phyloP scores from a whole-genome alignment of 2,888 invertebrate species.

The Frankliniella fusca region DNA sequence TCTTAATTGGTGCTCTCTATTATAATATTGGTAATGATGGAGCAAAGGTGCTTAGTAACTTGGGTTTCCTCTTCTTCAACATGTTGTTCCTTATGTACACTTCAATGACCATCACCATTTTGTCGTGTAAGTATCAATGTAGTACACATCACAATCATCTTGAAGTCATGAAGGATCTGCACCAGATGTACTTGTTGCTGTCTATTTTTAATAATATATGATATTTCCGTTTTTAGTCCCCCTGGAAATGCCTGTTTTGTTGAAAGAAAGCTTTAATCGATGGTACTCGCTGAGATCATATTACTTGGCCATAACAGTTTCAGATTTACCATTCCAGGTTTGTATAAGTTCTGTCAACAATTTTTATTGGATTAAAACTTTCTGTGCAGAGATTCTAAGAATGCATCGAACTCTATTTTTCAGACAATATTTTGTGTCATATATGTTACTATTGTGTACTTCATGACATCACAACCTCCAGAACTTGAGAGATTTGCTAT shows the following conservation, averaged over 20 bases:
- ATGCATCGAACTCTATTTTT: conserved; percentile 42
- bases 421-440: conserved; percentile 90
- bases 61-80: conserved; percentile 96
- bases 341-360: conserved; percentile 36
- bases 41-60: conserved; percentile 90
- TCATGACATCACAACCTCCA: conserved; percentile 88
- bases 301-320: conserved; percentile 91
- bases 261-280: conserved; percentile 92
- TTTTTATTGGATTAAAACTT: conserved; percentile 28
- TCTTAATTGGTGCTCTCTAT: conserved; percentile 90
- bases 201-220: neutral
- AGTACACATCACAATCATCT: neutral
- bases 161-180: neutral
- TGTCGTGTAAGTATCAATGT: conserved; percentile 76
- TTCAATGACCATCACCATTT: conserved; percentile 97
- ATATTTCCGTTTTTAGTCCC: conserved; percentile 65
- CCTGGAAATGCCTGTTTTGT: conserved; percentile 88
- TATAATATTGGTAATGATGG: conserved; percentile 95
- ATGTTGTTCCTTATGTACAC: conserved; percentile 99
- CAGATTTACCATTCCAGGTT: conserved; percentile 98
- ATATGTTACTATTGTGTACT: conserved; percentile 89
- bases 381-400: neutral
- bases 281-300: conserved; percentile 95
- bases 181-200: neutral
- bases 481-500: conserved; percentile 77